Evolutionary conservation across 2,888 invertebrate genomes (phyloP), one percentile per base, ranked within the genome.

Genomic region (Seira sanloemensis): DNA sequence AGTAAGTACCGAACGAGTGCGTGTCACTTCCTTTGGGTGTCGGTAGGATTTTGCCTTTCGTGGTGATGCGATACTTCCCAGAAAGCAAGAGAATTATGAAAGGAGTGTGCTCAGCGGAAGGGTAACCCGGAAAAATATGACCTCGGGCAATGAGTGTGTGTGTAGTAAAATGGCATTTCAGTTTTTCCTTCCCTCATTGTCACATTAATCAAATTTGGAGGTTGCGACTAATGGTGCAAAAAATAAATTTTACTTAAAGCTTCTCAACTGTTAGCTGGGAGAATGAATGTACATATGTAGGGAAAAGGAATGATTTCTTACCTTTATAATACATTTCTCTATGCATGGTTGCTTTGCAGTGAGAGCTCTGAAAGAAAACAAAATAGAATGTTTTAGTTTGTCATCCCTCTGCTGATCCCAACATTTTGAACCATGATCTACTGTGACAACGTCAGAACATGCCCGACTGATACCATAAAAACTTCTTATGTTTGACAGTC

Each of bases 271-370:
- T n/a, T n/a, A n/a, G n/a, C n/a, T n/a, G n/a, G n/a, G n/a, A n/a
- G n/a, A n/a, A n/a, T n/a, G n/a, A n/a, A n/a, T n/a, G n/a, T n/a
- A n/a, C n/a, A n/a, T n/a, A n/a, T n/a, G n/a, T n/a, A n/a, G n/a
- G n/a, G n/a, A n/a, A n/a, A n/a, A n/a, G n/a, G n/a, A n/a, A n/a
- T n/a, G n/a, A n/a, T n/a, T n/a, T n/a, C 90, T 90, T 92, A 95
- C 96, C 96, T 95, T 96, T 96, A 92, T 97, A 97, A 93, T 97
- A 95, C 92, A 97, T 96, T 91, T 97, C 96, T 92, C 95, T 95
- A 93, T 96, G 95, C 97, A 97, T 97, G 90, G 96, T 97, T 80
- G 97, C 96, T 92, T 97, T 97, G 91, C 96, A 95, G 91, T 96
- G 94, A 77, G 90, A 89, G 86, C 90, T 90, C 93, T 95, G 93